Conservation (phyloP, 2,888 invertebrate species). For the Prostheceraeus crozeri region DNA sequence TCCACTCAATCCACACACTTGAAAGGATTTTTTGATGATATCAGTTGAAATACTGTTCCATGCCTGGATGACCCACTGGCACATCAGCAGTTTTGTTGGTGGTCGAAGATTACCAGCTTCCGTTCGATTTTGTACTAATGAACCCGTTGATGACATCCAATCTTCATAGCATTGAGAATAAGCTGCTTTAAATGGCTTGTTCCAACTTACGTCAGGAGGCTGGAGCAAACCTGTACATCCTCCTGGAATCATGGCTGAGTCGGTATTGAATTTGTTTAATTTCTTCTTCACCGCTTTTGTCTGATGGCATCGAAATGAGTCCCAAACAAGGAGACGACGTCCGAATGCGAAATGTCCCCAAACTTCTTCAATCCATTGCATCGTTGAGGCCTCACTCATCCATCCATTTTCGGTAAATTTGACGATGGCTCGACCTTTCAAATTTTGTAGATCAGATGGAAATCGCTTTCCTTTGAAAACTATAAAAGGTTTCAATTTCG, state of each 20-base stretch:
- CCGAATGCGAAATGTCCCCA: constrained; percentile 38
- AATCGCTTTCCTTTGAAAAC: constrained; percentile 39
- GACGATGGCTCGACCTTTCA: constrained; percentile 20
- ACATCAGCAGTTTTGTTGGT: no score
- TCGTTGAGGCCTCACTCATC: constrained; percentile 42
- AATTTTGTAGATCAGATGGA: constrained; percentile 31
- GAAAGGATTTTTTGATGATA: no score
- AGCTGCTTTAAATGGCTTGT: constrained; percentile 40
- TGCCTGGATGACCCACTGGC: no score
- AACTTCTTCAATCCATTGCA: constrained; percentile 13
- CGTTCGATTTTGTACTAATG: no score
- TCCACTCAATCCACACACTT: no score
- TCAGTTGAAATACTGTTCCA: no score
- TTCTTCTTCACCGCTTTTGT: constrained; percentile 36
- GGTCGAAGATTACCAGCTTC: no score
- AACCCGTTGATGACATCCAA: no score
- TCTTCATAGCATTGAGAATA: constrained; percentile 34
- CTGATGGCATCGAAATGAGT: constrained; percentile 42
- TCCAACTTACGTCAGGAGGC: constrained; percentile 41
- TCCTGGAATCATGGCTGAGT: constrained; percentile 41
- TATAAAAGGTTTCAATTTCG: constrained; percentile 40
- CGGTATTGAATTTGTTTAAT: constrained; percentile 16
- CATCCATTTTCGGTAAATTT: constrained; percentile 36
- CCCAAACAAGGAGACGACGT: constrained; percentile 41
- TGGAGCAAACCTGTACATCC: constrained; percentile 42